These are phyloP conservation scores for Empidonax alnorum DNA, from an alignment of 2,113 vertebrate genomes.

Conservation along the genomic window DNA sequence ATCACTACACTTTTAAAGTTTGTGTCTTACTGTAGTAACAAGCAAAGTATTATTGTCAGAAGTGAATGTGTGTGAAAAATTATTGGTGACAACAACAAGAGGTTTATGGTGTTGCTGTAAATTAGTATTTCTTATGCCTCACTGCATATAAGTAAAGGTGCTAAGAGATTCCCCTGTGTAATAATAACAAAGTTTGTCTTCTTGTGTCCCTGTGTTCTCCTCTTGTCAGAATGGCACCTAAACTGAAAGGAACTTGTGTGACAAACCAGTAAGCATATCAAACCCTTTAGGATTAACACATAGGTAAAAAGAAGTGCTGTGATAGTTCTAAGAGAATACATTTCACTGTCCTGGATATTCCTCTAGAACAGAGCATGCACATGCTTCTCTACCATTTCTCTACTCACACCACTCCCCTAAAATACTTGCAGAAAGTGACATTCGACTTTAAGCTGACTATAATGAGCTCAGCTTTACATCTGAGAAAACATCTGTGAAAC, in stretches of 20 bases:
- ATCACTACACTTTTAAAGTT: background rate
- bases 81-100: background rate
- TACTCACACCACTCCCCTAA: background rate
- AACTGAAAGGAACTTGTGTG: background rate
- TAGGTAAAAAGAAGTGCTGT: background rate
- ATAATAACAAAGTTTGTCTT: background rate
- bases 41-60: background rate
- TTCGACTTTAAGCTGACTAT: background rate
- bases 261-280: background rate
- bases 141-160: background rate
- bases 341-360: background rate
- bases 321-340: background rate
- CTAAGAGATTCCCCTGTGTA: background rate
- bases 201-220: background rate
- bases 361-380: background rate
- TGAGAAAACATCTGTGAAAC: background rate
- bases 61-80: background rate
- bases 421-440: background rate
- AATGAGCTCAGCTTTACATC: background rate
- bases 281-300: background rate
- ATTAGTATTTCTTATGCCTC: background rate
- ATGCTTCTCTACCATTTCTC: background rate
- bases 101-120: background rate
- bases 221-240: background rate
- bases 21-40: background rate